Percentiles rank a stretch among this genome's conserved stretches.
Evolutionary conservation across 2,888 invertebrate species (phyloP).

Genomic region (Eutolmus rufibarbis): DNA sequence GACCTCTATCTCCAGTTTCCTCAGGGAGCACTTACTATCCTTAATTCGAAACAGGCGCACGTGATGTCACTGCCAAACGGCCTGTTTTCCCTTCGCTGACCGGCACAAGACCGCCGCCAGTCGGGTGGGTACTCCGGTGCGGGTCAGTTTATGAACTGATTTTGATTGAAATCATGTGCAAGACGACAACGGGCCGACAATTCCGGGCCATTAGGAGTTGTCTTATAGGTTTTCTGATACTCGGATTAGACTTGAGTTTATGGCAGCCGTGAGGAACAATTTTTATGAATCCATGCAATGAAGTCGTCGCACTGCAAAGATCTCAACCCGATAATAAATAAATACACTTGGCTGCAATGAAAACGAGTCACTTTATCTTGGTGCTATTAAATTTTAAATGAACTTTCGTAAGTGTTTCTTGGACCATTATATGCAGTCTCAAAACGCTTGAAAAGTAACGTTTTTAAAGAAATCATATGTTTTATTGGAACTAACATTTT

Average conservation of each 20-base stretch:
- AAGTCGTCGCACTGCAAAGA: background rate
- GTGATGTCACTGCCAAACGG: background rate
- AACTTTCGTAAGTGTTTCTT: no score
- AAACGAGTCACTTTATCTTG: no score
- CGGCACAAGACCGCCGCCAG: background rate
- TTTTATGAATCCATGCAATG: background rate
- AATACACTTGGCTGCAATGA: no score
- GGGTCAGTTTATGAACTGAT: background rate
- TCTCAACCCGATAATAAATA: background rate
- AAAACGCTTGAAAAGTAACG: no score
- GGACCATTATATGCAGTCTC: no score
- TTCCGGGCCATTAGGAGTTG: background rate
- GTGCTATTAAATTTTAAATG: no score
- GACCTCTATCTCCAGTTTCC: background rate
- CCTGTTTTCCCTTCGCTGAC: background rate
- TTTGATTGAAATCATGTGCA: background rate
- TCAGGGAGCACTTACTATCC: background rate
- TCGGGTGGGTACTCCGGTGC: background rate
- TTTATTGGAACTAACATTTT: no score
- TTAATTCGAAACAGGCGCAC: background rate
- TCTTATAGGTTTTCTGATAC: background rate
- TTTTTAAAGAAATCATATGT: no score
- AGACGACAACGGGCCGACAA: background rate
- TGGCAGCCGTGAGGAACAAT: background rate
- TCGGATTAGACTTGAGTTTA: background rate